Percentiles rank a stretch among this genome's conserved stretches.
phyloP scores from a whole-genome alignment of 2,113 vertebrate species.

The Myiagra hebetior region DNA sequence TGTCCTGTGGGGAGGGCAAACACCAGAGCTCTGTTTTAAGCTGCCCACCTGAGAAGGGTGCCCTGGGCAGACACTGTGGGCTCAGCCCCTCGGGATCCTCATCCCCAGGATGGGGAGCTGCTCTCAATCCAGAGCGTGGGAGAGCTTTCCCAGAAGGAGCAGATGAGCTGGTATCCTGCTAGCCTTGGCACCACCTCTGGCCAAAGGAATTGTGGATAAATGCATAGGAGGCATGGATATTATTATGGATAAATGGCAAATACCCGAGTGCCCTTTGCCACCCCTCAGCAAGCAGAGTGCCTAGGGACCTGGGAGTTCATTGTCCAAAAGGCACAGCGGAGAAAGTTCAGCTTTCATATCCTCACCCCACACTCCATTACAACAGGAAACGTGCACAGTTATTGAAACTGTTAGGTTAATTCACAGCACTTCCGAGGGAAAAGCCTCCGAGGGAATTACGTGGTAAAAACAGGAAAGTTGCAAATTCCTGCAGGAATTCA shows the following conservation, averaged over 20 bases:
- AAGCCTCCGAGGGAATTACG: not conserved
- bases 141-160: not conserved
- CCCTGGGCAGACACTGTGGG: rapidly evolving
- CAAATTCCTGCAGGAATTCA: not conserved
- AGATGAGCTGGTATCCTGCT: not conserved
- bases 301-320: not conserved
- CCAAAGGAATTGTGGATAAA: rapidly evolving
- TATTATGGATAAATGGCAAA: not conserved
- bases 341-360: not conserved
- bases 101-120: not conserved
- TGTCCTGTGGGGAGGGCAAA: not conserved
- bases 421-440: not conserved
- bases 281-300: not conserved
- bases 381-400: not conserved
- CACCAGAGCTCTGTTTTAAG: not conserved
- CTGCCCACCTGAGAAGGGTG: not conserved
- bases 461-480: not conserved
- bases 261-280: not conserved
- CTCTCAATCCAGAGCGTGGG: not conserved
- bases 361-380: not conserved
- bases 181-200: not conserved
- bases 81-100: not conserved
- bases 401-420: not conserved
- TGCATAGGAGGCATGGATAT: too few relatives aligned
- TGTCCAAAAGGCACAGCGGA: not conserved